Evolutionary conservation across 2,797 vertebrate species (phyloP).

Genomic region (Macropus fuliginosus): DNA sequence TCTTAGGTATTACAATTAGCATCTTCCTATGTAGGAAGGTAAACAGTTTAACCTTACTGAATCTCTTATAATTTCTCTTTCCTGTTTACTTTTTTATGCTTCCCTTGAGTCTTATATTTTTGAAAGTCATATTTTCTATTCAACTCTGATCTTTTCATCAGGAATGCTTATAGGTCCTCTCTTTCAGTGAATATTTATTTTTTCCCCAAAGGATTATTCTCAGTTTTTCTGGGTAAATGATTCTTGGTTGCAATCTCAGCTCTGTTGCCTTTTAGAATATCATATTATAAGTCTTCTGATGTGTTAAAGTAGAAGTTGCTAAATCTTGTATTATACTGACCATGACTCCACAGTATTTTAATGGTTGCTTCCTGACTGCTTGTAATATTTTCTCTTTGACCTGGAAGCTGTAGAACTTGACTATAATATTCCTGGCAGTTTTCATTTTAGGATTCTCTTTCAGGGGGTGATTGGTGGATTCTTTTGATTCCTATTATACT

Average conservation of each 20-base stretch:
- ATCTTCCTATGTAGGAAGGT: neutral
- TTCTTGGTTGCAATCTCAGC: too few relatives aligned
- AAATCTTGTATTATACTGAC: neutral
- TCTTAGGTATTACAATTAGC: neutral
- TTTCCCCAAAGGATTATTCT: too few relatives aligned
- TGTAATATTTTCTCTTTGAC: neutral
- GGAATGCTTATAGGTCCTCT: neutral
- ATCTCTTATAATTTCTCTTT: neutral
- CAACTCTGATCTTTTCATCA: neutral
- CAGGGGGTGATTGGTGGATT: neutral
- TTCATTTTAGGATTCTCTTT: neutral
- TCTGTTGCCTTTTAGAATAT: too few relatives aligned
- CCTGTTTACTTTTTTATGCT: neutral
- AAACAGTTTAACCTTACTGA: neutral
- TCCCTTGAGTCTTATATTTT: neutral
- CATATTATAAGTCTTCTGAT: too few relatives aligned
- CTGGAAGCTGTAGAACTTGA: neutral
- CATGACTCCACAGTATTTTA: neutral
- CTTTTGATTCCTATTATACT: neutral
- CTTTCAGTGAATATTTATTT: neutral
- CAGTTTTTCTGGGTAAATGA: too few relatives aligned
- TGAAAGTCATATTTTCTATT: neutral
- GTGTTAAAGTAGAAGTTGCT: too few relatives aligned
- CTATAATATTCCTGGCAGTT: neutral
- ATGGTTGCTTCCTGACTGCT: neutral